Percentiles rank a stretch among this genome's conserved stretches.
phyloP scores from a whole-genome alignment of 1,140 invertebrate genomes.

The Hycleus cichorii region DNA sequence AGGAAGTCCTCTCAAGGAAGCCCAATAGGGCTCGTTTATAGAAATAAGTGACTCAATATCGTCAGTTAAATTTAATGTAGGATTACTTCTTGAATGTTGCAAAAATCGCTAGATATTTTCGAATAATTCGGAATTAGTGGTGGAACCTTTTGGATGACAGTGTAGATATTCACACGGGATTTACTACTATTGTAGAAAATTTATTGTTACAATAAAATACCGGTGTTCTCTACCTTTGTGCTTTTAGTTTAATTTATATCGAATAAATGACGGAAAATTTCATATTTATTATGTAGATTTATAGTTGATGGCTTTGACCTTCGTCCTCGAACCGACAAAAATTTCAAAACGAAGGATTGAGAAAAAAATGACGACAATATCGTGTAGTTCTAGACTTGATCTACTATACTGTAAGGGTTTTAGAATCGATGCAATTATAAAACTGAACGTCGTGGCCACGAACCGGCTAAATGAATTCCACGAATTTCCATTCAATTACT shows the following conservation, averaged over 20 bases:
- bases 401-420: neutral
- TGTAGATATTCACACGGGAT: no score
- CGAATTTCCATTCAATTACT: conserved; percentile 1
- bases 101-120: no score
- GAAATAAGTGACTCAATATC: no score
- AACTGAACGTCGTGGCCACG: neutral
- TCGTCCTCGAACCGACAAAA: conserved; percentile 5
- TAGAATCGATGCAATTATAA: conserved; percentile 10
- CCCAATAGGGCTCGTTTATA: no score
- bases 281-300: conserved; percentile 5
- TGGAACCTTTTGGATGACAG: no score
- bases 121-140: no score
- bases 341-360: conserved; percentile 2
- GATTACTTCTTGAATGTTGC: no score
- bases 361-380: conserved; percentile 1
- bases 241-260: neutral
- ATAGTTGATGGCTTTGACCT: conserved; percentile 8
- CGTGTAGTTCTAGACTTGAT: conserved; percentile 1
- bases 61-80: no score
- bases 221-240: conserved; percentile 1
- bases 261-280: conserved; percentile 3
- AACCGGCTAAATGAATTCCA: conserved; percentile 10
- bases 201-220: conserved; percentile 8
- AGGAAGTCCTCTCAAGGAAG: no score
- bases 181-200: neutral